Conservation (phyloP, 2,113 vertebrate genomes). For the Equus przewalskii region DNA sequence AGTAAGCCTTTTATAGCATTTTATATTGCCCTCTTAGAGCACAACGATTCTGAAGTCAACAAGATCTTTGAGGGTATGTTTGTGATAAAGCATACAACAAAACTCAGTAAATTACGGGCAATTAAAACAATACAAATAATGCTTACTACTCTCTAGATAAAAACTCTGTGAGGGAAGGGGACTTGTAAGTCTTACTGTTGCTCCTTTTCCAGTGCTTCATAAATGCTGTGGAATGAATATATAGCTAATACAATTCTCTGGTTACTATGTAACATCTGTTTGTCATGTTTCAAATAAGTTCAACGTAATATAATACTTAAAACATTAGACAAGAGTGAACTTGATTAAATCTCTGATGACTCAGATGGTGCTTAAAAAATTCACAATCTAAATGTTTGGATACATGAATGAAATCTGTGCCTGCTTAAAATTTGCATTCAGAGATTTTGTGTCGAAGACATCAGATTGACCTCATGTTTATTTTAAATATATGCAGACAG, state of each 20-base stretch:
- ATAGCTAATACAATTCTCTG: not conserved
- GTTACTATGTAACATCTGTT: not conserved
- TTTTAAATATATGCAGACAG: not conserved
- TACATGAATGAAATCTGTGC: conserved; percentile 35
- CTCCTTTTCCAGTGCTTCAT: not conserved
- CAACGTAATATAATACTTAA: not conserved
- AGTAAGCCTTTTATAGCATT: not conserved
- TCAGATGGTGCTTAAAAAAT: not conserved
- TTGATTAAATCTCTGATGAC: not conserved
- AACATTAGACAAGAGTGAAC: not conserved
- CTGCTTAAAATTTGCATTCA: not conserved
- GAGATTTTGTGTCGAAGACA: not conserved
- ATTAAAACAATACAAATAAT: not conserved
- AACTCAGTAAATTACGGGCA: not conserved
- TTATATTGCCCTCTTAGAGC: not conserved
- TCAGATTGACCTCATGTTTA: not conserved
- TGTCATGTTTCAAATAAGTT: not conserved
- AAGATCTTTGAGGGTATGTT: not conserved
- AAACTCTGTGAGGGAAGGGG: not conserved
- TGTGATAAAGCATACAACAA: not conserved
- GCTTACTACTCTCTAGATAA: not conserved
- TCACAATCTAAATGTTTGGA: not conserved
- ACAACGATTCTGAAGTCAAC: not conserved
- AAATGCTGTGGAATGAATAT: not conserved
- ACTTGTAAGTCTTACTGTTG: not conserved